Evolutionary conservation across 2,888 invertebrate genomes (phyloP).

Genomic region (Diarsia rubi): DNA sequence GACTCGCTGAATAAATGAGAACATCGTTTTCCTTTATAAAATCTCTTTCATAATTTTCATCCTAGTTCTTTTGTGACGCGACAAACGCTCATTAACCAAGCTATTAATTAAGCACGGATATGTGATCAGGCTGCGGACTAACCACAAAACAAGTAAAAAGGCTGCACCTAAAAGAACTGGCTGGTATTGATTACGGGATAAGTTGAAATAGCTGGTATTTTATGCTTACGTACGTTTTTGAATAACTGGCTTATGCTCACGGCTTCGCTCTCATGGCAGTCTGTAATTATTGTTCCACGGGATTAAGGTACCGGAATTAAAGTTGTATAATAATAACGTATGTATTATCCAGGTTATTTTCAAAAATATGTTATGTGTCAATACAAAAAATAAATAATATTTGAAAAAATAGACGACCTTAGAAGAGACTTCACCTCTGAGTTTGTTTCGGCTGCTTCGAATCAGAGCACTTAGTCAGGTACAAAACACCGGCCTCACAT

Average conservation of each 20-base stretch:
- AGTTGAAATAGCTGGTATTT: not conserved
- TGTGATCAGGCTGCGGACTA: not conserved
- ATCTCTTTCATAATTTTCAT: slow-evolving; percentile 6
- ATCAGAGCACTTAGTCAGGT: too few relatives aligned
- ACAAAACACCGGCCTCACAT: too few relatives aligned
- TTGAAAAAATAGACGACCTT: too few relatives aligned
- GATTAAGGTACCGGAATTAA: too few relatives aligned
- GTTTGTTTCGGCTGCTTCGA: too few relatives aligned
- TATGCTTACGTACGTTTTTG: not conserved
- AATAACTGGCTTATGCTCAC: not conserved
- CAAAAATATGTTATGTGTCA: too few relatives aligned
- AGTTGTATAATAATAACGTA: too few relatives aligned
- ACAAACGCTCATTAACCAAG: slow-evolving; percentile 26
- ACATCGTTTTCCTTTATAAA: slow-evolving; percentile 1
- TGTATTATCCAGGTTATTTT: too few relatives aligned
- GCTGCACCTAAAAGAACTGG: not conserved
- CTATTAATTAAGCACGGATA: slow-evolving; percentile 32
- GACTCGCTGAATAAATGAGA: slow-evolving; percentile 2
- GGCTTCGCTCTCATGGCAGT: not conserved
- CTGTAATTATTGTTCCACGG: not conserved
- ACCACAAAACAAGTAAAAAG: not conserved
- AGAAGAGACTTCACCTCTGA: too few relatives aligned
- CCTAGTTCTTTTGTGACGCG: slow-evolving; percentile 12
- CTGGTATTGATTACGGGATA: not conserved
- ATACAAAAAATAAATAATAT: too few relatives aligned